Base-by-base conservation (phyloP, 2,888 invertebrate genomes). In the Parascotia fuliginaria region DNA sequence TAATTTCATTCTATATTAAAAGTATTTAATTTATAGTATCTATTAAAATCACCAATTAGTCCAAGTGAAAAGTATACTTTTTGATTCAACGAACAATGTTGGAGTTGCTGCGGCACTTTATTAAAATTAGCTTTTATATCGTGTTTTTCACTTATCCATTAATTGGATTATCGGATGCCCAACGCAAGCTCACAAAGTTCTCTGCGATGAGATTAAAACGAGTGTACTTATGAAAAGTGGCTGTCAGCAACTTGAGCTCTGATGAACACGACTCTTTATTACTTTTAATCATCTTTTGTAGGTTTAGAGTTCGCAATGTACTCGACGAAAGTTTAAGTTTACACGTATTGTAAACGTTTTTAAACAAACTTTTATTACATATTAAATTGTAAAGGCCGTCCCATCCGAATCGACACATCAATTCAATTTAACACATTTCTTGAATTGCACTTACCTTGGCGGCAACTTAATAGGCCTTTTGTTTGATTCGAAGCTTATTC, bases 31-130 rank as follows among this genome's bases (percentile, higher is more conserved):
- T 41, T 46, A 42, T 42, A 60, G 46, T 60, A 62, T 71, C 59
- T 55, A 55, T 45, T n/a, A 37, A 55, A 70, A 64, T 65, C 54
- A 36, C 53, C 70, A 77, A 81, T 80, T 75, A 77, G 55, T 63
- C 48, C 53, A 56, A 81, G 74, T 70, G 70, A 69, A 76, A 83
- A 81, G 75, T 81, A 68, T 72, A 75, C 77, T 78, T 78, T 74
- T 70, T 59, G 69, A 77, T 78, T 65, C 46, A 32, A 56, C 40
- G 50, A 61, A 72, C 65, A 73, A 62, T 71, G 70, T 66, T 56
- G 16, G 28, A 75, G 63, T 72, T 73, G 47, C 43, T 36, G 12
- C 3, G 42, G 42, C 60, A 70, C 71, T 77, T 78, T 73, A 79
- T 82, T 72, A 75, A 78, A 77, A 80, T 79, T 75, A 69, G 70